Evolutionary conservation across 2,888 invertebrate species (phyloP).

Genomic region (Magallana nippona): DNA sequence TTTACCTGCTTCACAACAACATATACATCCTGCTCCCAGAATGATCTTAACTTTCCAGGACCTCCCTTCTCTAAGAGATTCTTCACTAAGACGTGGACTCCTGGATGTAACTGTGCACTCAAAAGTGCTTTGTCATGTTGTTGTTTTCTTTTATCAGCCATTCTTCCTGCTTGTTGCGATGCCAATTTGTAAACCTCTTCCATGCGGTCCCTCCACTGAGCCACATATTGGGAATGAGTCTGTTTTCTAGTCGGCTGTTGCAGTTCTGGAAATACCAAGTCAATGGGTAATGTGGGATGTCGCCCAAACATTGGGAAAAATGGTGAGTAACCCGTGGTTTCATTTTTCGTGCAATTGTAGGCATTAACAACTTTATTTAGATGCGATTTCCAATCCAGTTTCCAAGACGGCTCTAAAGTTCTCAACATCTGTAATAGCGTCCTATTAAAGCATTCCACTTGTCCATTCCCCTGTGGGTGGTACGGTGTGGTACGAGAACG

Average conservation of each 20-base stretch:
- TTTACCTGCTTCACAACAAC: conserved; percentile 40
- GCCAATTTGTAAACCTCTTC: conserved; percentile 12
- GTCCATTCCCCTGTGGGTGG: conserved; percentile 56
- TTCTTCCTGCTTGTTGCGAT: background rate
- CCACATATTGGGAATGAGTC: background rate
- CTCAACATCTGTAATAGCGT: conserved; percentile 54
- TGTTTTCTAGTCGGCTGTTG: background rate
- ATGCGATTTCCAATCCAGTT: conserved; percentile 53
- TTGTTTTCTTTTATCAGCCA: background rate
- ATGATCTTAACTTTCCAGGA: conserved; percentile 52
- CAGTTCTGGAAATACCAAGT: background rate
- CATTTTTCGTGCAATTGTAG: conserved; percentile 56
- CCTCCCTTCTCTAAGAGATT: conserved; percentile 50
- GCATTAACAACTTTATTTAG: conserved; percentile 53
- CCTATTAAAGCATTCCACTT: conserved; percentile 53
- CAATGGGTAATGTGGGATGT: conserved; percentile 42
- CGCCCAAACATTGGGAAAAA: conserved; percentile 39
- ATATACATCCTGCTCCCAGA: conserved; percentile 50
- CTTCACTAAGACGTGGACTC: conserved; percentile 48
- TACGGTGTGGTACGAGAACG: conserved; percentile 57
- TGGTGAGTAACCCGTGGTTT: conserved; percentile 50
- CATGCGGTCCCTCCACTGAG: background rate
- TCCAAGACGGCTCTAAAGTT: conserved; percentile 46
- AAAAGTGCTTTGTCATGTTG: background rate
- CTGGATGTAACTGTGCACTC: background rate